phyloP scores from a whole-genome alignment of 2,797 vertebrate species.

The Tapirus indicus region DNA sequence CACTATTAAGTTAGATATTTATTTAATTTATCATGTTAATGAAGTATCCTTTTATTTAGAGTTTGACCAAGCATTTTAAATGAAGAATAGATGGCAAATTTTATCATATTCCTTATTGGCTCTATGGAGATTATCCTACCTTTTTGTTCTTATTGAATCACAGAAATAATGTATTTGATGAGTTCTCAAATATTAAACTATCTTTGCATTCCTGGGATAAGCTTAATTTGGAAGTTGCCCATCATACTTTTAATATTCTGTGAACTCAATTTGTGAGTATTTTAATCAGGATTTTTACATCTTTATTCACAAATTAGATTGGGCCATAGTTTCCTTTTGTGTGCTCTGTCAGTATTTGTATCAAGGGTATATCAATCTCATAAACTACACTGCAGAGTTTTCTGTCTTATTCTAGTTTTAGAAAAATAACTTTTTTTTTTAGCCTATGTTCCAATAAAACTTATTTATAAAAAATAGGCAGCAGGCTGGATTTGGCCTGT shows the following conservation, averaged over 20 bases:
- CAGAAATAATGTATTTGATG: background rate
- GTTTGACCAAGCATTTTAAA: background rate
- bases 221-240: background rate
- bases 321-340: background rate
- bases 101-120: background rate
- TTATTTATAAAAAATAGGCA: background rate
- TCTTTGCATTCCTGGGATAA: background rate
- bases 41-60: background rate
- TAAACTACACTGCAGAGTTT: background rate
- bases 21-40: background rate
- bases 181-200: background rate
- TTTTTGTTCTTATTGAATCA: background rate
- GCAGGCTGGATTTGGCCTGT: background rate
- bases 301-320: background rate
- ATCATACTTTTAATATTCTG: background rate
- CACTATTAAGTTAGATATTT: background rate
- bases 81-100: background rate
- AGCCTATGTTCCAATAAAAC: background rate
- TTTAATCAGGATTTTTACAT: background rate
- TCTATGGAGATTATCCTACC: background rate
- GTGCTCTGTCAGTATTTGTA: background rate
- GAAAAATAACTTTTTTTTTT: background rate
- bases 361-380: background rate
- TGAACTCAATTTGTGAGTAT: background rate
- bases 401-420: background rate